Evolutionary conservation across 2,113 vertebrate species (phyloP).

Genomic region (Oreochromis spilurus): DNA sequence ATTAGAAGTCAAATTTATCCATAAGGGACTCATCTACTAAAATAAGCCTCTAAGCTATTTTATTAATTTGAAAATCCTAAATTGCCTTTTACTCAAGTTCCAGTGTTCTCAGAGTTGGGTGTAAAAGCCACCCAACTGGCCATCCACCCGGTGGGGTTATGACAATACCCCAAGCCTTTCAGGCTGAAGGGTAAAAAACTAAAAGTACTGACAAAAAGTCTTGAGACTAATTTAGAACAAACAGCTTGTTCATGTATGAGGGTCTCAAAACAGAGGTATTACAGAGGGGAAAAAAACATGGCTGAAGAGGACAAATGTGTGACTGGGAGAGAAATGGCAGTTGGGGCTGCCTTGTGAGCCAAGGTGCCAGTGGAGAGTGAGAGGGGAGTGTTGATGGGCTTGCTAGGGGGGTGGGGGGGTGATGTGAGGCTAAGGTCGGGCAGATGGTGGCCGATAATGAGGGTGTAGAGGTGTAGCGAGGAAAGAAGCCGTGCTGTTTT

Average conservation of each 20-base stretch:
- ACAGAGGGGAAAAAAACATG: constrained; percentile 14
- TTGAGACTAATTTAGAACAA: neutral
- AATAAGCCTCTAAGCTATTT: neutral
- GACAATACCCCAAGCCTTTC: neutral
- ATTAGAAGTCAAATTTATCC: neutral
- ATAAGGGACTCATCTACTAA: neutral
- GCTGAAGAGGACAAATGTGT: constrained; percentile 33
- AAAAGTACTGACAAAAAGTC: neutral
- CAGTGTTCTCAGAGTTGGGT: neutral
- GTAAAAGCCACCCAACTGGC: neutral
- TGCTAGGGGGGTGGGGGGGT: neutral
- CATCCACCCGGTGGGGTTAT: neutral
- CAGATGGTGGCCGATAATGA: constrained; percentile 68
- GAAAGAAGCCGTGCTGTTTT: constrained; percentile 18
- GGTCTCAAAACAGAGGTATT: constrained; percentile 31
- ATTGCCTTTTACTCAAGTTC: neutral
- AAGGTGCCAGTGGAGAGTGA: constrained; percentile 29
- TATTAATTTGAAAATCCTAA: neutral
- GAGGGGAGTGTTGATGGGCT: constrained; percentile 35
- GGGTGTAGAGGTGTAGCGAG: constrained; percentile 23
- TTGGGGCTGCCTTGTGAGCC: constrained; percentile 26
- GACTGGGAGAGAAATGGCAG: constrained; percentile 26
- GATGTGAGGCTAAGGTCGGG: constrained; percentile 42
- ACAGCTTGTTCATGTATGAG: constrained; percentile 22
- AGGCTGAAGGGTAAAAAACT: neutral